Conservation (phyloP, 2,888 invertebrate species). For the Poecilobothrus nobilitatus region DNA sequence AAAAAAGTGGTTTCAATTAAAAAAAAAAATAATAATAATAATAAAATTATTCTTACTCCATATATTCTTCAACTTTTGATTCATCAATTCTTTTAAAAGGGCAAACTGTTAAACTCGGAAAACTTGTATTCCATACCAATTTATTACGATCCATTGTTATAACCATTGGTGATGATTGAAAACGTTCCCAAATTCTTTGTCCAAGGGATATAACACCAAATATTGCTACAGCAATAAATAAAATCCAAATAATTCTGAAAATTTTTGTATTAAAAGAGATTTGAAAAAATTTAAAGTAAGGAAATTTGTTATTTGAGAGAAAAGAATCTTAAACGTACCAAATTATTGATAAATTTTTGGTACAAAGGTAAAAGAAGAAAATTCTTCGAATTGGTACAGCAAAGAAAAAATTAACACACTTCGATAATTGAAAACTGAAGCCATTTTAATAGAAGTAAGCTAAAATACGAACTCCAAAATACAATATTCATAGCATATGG, state of each 20-base stretch:
- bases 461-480: too few relatives aligned
- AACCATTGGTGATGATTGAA: slow-evolving; percentile 62
- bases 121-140: slow-evolving; percentile 63
- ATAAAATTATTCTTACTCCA: slow-evolving; percentile 39
- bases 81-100: slow-evolving; percentile 51
- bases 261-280: slow-evolving; percentile 16
- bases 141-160: slow-evolving; percentile 66
- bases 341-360: too few relatives aligned
- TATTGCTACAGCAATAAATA: slow-evolving; percentile 48
- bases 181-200: slow-evolving; percentile 54
- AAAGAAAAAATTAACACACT: too few relatives aligned
- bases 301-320: too few relatives aligned
- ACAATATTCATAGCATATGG: too few relatives aligned
- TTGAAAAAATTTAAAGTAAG: too few relatives aligned
- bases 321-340: too few relatives aligned
- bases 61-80: slow-evolving; percentile 47
- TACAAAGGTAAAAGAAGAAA: too few relatives aligned
- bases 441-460: too few relatives aligned
- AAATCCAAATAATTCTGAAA: slow-evolving; percentile 51
- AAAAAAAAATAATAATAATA: neutral
- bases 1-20: neutral
- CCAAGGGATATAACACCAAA: slow-evolving; percentile 52
- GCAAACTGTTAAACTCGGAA: slow-evolving; percentile 61
- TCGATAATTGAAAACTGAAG: too few relatives aligned
- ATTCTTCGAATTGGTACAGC: too few relatives aligned